Percentiles rank a stretch among this genome's conserved stretches.
phyloP scores from a whole-genome alignment of 92 coral and sea anemone genomes.

The Phymanthus crucifer region DNA sequence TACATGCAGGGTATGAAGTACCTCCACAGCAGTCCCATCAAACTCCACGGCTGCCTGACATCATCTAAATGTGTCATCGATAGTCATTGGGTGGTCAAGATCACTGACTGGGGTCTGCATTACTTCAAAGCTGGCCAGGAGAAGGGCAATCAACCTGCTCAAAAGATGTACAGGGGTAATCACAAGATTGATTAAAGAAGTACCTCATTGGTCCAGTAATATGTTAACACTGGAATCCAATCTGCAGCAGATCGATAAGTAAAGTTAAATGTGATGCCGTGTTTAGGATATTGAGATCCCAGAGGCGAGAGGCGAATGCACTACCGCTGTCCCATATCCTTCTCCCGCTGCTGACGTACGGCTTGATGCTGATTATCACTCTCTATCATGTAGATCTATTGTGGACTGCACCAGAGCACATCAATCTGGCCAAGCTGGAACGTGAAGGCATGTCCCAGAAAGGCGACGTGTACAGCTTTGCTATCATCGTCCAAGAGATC shows the following conservation, averaged over 20 bases:
- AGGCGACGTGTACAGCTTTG: conserved; percentile 79
- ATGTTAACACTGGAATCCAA: too few species aligned
- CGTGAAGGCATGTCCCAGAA: conserved; percentile 63
- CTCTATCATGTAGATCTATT: conserved; percentile 51
- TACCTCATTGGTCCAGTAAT: too few species aligned
- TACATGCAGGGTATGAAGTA: conserved; percentile 77
- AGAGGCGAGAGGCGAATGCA: too few species aligned
- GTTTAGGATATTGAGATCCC: too few species aligned
- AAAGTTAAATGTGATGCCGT: too few species aligned
- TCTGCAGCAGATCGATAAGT: too few species aligned
- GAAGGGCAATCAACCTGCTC: conserved; percentile 46
- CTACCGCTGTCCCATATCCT: too few species aligned
- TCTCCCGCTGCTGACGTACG: too few species aligned
- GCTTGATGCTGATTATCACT: too few species aligned
- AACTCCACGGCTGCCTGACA: conserved; percentile 78
- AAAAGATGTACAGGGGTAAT: conserved; percentile 62
- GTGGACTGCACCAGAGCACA: conserved; percentile 81
- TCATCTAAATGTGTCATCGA: conserved; percentile 88
- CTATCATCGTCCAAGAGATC: conserved; percentile 65
- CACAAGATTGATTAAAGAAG: too few species aligned
- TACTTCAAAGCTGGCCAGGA: conserved; percentile 76
- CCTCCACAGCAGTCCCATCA: conserved; percentile 76
- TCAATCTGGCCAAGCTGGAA: conserved; percentile 57
- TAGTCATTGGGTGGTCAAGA: conserved; percentile 91
- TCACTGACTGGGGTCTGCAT: conserved; percentile 88